A percentile compares a stretch with the other conserved stretches of the same genome.
Conservation (phyloP, 2,113 vertebrate genomes). For the Lophochroa leadbeateri region DNA sequence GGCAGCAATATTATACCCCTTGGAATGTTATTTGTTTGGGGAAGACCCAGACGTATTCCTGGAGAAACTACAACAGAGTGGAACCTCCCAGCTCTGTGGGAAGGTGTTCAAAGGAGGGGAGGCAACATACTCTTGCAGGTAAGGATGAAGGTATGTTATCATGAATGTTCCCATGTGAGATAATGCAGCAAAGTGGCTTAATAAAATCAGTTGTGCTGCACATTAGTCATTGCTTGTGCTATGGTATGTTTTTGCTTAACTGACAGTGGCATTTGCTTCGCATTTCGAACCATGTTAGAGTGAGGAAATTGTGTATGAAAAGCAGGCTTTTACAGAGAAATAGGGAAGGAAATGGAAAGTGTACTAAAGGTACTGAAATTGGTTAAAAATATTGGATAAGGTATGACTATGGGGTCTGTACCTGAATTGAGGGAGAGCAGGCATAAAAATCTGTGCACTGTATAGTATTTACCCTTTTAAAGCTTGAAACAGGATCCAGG, state of each 20-base stretch:
- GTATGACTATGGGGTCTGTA: background rate
- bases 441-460: background rate
- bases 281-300: background rate
- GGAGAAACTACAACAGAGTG: conserved; percentile 88
- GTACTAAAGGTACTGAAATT: background rate
- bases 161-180: background rate
- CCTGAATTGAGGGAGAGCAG: background rate
- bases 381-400: background rate
- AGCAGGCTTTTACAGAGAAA: background rate
- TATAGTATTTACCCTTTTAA: background rate
- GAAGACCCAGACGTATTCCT: conserved; percentile 87
- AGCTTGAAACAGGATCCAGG: background rate
- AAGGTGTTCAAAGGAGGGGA: conserved; percentile 97
- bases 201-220: background rate
- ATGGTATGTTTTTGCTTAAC: background rate
- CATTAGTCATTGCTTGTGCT: background rate
- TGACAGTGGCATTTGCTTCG: background rate
- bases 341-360: background rate
- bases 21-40: conserved; percentile 92
- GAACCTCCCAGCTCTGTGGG: conserved; percentile 90
- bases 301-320: background rate
- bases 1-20: conserved; percentile 79
- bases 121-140: conserved; percentile 99
- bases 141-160: background rate
- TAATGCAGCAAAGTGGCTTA: background rate